Base-by-base conservation (phyloP, 2,888 invertebrate genomes). In the Chesias legatella region DNA sequence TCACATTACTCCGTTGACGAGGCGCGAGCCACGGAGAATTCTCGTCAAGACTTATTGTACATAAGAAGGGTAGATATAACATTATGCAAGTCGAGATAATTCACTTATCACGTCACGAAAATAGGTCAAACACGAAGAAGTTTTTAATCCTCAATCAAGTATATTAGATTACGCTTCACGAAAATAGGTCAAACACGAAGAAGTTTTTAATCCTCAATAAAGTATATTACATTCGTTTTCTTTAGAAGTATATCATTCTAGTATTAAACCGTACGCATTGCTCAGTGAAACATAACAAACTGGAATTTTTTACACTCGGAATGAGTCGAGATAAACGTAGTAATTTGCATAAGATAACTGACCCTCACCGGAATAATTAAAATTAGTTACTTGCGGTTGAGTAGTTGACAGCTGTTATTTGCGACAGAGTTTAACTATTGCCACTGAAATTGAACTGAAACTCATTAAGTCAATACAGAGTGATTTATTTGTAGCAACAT, bases 331-430 rank as follows among this genome's bases (percentile, higher is more conserved):
- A 44, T 49, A 51, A 47, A 38, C 27, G 38, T 29, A 30, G 32
- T 25, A 33, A 45, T 53, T 51, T 53, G 43, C 53, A 47, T 51
- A 51, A 47, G 47, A 51, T 49, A 45, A 36, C 39, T 47, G 48
- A 49, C 48, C n/a, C 43, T 51, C 34, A 33, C 8, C 6, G 4
- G 8, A 28, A 39, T 30, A 31, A 42, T 43, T 43, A 31, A 32
- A 37, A 32, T 43, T 31, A 36, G 40, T 10, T 45, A 40, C 24
- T 26, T 30, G 31, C 26, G 4, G 36, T 25, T 30, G 17, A 24
- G 10, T n/a, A 28, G 32, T 35, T 21, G 21, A 11, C 6, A 22
- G 22, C n/a, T 22, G 6, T 7, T 7, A 7, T 7, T n/a, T 5
- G n/a, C 6, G 1, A 22, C 6, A 22, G 22, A 6, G 22, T 22